These are phyloP conservation scores for Glareola pratincola DNA, from an alignment of 2,113 vertebrate species.

Conservation along the genomic window DNA sequence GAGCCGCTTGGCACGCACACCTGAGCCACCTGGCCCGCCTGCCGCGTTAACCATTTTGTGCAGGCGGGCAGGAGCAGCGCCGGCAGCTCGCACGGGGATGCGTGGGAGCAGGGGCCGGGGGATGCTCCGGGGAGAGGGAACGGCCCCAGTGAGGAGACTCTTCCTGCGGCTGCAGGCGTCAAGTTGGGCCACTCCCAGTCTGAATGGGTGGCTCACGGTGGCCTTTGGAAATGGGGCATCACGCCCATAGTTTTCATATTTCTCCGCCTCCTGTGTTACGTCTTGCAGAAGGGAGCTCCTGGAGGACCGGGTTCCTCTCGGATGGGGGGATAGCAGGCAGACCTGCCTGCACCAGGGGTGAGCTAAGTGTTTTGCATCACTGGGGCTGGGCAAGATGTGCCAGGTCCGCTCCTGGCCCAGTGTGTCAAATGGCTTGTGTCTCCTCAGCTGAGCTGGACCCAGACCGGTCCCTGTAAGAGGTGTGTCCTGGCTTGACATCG, in stretches of 20 bases:
- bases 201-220: neutral
- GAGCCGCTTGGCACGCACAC: conserved; percentile 31
- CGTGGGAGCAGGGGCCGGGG: neutral
- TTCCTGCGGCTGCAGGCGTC: neutral
- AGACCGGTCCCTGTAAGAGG: neutral
- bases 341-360: neutral
- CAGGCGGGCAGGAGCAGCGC: neutral
- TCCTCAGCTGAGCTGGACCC: neutral
- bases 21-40: conserved; percentile 46
- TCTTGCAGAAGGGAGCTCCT: neutral
- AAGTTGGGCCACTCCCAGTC: neutral
- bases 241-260: neutral
- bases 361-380: neutral
- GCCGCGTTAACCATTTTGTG: neutral
- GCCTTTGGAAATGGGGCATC: neutral
- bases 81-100: neutral
- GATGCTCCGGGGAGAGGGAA: conserved; percentile 8
- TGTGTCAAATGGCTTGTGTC: rapidly evolving
- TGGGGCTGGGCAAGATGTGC: neutral
- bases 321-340: neutral
- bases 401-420: neutral
- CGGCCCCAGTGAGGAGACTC: neutral
- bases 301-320: neutral
- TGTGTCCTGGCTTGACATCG: rapidly evolving
- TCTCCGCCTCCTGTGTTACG: neutral